phyloP scores from a whole-genome alignment of 53 echinoderm and acorn worm species.

The Apostichopus leukothele region DNA sequence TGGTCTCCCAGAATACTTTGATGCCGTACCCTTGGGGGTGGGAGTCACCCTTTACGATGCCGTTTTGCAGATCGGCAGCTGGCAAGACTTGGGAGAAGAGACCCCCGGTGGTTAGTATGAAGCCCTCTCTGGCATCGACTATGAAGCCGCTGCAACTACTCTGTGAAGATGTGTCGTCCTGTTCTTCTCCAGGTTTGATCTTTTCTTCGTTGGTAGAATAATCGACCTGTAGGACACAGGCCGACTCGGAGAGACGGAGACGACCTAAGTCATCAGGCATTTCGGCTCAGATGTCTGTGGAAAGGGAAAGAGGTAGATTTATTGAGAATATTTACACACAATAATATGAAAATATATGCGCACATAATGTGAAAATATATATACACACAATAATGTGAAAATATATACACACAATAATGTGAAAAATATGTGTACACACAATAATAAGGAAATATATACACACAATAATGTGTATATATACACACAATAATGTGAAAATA shows the following conservation, averaged over 20 bases:
- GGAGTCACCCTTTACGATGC: not conserved
- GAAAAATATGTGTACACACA: no score
- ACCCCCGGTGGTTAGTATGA: slow-evolving; percentile 63
- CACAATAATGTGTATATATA: no score
- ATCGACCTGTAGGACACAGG: not conserved
- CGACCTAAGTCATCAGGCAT: not conserved
- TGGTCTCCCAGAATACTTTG: not conserved
- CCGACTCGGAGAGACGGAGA: not conserved
- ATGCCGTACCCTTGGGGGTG: not conserved
- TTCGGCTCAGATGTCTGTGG: not conserved
- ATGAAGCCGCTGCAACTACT: slow-evolving; percentile 76
- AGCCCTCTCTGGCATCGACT: slow-evolving; percentile 55
- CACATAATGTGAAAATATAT: no score
- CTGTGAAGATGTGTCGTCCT: not conserved
- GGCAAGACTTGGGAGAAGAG: slow-evolving; percentile 55
- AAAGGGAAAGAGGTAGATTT: not conserved
- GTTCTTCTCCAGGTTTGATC: not conserved
- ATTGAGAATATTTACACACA: no score
- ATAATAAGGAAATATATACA: no score
- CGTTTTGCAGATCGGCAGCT: not conserved
- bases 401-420: no score
- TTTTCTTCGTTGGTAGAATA: not conserved
- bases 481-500: no score
- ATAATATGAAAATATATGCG: no score
- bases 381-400: no score